These are phyloP conservation scores for Trissolcus basalis DNA, from an alignment of 1,140 invertebrate species.

Conservation along the genomic window DNA sequence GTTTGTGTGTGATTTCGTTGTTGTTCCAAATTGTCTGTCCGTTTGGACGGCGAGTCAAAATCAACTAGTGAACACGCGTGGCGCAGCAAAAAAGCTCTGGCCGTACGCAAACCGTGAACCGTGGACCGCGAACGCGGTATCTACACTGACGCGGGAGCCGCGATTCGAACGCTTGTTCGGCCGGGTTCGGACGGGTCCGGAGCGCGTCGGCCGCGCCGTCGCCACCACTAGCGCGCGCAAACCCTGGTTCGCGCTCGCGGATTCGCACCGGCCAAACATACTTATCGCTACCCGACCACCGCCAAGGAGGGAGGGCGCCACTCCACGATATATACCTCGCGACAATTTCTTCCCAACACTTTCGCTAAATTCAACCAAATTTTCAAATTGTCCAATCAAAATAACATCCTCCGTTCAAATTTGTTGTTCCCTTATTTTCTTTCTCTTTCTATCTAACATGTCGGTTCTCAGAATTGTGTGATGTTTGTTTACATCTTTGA, in stretches of 20 bases:
- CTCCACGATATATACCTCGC: conserved; percentile 9
- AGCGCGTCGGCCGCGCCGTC: conserved; percentile 58
- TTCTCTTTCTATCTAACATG: no score
- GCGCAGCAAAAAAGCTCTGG: conserved; percentile 53
- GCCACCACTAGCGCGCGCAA: conserved; percentile 40
- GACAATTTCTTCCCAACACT: background rate
- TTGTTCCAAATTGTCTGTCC: conserved; percentile 3
- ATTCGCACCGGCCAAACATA: conserved; percentile 19
- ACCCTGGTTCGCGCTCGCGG: conserved; percentile 17
- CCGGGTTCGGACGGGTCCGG: conserved; percentile 65
- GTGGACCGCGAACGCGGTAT: conserved; percentile 76
- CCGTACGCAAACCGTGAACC: conserved; percentile 74
- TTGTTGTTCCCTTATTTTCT: no score
- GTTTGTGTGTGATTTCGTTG: background rate
- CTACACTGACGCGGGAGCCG: conserved; percentile 75
- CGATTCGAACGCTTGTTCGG: conserved; percentile 75
- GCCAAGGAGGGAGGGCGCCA: conserved; percentile 17
- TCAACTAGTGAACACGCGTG: conserved; percentile 56
- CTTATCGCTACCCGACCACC: conserved; percentile 20
- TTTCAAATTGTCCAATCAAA: background rate
- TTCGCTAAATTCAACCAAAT: background rate
- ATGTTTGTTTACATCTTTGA: no score
- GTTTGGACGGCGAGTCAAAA: conserved; percentile 12
- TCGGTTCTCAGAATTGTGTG: no score
- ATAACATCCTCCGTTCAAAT: no score